Evolutionary conservation across 2,797 vertebrate genomes (phyloP), one percentile per base, ranked within the genome.

Genomic region (Parambassis ranga): DNA sequence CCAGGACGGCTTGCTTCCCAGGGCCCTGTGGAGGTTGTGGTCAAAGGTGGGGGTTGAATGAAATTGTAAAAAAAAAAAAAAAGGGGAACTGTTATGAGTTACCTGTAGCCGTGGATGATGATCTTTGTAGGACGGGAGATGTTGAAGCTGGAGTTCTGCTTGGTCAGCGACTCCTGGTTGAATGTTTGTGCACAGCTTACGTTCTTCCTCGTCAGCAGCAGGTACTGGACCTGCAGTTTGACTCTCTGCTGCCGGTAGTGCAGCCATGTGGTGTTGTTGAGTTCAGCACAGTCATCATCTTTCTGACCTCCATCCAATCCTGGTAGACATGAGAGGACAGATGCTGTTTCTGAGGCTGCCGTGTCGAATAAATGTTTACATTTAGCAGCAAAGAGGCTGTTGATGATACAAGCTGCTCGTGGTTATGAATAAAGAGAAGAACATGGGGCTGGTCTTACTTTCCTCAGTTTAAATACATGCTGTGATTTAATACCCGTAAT

Each of bases 61-160:
- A 27, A n/a, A n/a, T n/a, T n/a, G n/a, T n/a, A n/a, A n/a, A n/a
- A n/a, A n/a, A n/a, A n/a, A n/a, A n/a, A n/a, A n/a, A n/a, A n/a
- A n/a, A n/a, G n/a, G n/a, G n/a, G n/a, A n/a, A n/a, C n/a, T n/a
- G n/a, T n/a, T n/a, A n/a, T n/a, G n/a, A n/a, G n/a, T n/a, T n/a
- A 97, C 96, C 96, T 96, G 93, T 95, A 99, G 20, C 97, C 97
- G 36, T 98, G 97, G 72, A 99, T 86, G 65, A 99, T 90, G 71
- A 98, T 85, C 79, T 96, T 99, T 36, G 95, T 97, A 20, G 90
- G 92, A 28, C 81, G 86, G 27, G 83, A 92, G 55, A 68, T 63
- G 47, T 95, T 95, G 86, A 97, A 98, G 74, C 77, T 56, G 15
- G 85, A 80, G 5, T 72, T 24, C 46, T 58, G 46, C 90, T 74